These are phyloP conservation scores for Paracanthobrama guichenoti DNA, from an alignment of 2,113 vertebrate species.

Conservation along the genomic window DNA sequence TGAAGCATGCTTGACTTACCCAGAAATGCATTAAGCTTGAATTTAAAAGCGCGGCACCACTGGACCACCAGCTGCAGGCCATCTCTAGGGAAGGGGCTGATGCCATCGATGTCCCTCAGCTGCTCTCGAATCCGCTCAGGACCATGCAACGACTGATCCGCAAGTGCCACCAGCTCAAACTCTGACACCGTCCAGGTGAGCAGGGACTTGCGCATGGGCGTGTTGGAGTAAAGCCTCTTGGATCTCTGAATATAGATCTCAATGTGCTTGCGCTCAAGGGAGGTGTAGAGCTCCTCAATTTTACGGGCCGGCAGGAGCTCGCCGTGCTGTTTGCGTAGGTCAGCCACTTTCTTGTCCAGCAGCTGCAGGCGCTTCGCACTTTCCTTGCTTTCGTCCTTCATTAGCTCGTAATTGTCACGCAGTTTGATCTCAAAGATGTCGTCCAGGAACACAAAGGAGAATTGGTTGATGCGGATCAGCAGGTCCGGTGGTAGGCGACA, in stretches of 20 bases:
- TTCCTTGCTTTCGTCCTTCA: constrained; percentile 98
- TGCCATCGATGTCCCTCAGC: constrained; percentile 83
- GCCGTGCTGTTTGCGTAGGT: constrained; percentile 92
- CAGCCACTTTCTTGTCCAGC: constrained; percentile 90
- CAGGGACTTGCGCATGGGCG: constrained; percentile 92
- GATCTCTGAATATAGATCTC: constrained; percentile 99
- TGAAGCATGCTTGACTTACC: constrained; percentile 74
- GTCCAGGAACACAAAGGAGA: constrained; percentile 94
- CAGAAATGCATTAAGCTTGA: constrained; percentile 84
- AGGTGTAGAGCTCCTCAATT: constrained; percentile 96
- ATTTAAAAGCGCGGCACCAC: constrained; percentile 93
- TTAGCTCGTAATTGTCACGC: constrained; percentile 95
- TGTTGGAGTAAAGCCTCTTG: constrained; percentile 90
- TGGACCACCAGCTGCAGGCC: constrained; percentile 88
- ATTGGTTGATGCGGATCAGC: constrained; percentile 84
- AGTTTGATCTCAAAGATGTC: constrained; percentile 95
- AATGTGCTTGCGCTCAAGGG: constrained; percentile 95
- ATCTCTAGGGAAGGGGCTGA: constrained; percentile 89
- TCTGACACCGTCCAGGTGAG: constrained; percentile 90
- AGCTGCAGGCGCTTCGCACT: constrained; percentile 92
- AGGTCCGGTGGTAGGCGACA: constrained; percentile 82
- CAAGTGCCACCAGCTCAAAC: constrained; percentile 85
- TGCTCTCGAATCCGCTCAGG: constrained; percentile 84
- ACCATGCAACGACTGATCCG: constrained; percentile 86
- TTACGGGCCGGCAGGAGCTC: constrained; percentile 95